phyloP scores from a whole-genome alignment of 2,888 invertebrate species.

The Oligia latruncula region DNA sequence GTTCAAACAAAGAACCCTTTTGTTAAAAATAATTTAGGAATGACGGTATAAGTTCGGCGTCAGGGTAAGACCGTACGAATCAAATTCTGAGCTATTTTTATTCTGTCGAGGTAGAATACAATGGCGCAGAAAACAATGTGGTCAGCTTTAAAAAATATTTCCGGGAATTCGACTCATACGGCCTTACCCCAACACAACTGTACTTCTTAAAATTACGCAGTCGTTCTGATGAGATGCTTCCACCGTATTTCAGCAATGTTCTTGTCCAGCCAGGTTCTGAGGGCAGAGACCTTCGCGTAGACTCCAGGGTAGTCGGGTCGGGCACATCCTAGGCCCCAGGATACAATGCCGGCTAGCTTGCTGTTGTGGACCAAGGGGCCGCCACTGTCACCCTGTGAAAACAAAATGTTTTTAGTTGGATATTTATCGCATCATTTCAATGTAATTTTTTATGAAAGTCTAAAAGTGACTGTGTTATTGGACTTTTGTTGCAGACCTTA shows the following conservation, averaged over 20 bases:
- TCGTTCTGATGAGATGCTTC: constrained; percentile 70
- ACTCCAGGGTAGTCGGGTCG: constrained; percentile 86
- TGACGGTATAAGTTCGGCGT: neutral
- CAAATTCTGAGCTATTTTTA: neutral
- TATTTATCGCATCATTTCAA: neutral
- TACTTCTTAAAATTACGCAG: constrained; percentile 27
- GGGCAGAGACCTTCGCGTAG: constrained; percentile 84
- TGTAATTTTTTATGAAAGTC: neutral
- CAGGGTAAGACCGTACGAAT: neutral
- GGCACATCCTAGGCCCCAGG: constrained; percentile 87
- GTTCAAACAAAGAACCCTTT: neutral
- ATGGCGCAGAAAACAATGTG: neutral
- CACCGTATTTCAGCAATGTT: constrained; percentile 73
- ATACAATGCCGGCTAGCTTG: constrained; percentile 86
- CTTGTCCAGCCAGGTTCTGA: constrained; percentile 83
- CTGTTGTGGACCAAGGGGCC: constrained; percentile 83
- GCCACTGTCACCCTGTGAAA: constrained; percentile 88
- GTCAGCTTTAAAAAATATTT: neutral
- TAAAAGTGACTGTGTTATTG: neutral
- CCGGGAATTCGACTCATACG: too few relatives aligned
- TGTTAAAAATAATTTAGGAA: neutral
- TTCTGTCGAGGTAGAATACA: too few relatives aligned
- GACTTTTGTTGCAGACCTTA: neutral
- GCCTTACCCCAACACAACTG: neutral
- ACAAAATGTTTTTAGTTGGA: neutral